phyloP scores from a whole-genome alignment of 2,113 vertebrate species.

The Cavia porcellus region DNA sequence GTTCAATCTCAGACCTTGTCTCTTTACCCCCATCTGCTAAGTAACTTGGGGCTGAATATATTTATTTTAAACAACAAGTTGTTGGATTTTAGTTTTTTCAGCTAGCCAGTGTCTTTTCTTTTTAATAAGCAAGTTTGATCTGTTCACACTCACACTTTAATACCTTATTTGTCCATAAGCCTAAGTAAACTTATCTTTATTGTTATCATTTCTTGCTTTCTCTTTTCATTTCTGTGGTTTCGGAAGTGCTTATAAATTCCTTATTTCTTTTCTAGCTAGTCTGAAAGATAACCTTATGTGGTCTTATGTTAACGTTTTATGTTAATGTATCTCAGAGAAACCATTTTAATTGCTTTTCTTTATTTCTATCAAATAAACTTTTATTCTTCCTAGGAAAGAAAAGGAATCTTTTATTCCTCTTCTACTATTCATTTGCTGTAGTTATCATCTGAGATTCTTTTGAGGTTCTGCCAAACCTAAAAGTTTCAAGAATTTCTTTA shows the following conservation, averaged over 20 bases:
- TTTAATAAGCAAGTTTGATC: conserved; percentile 31
- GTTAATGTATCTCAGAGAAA: conserved; percentile 45
- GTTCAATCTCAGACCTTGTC: not conserved
- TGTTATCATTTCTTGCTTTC: conserved; percentile 11
- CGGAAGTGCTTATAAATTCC: not conserved
- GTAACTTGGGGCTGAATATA: not conserved
- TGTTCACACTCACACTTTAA: not conserved
- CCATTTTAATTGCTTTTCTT: conserved; percentile 47
- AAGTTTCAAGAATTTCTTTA: conserved; percentile 40
- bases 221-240: conserved; percentile 38
- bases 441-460: conserved; percentile 45
- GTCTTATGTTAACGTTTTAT: conserved; percentile 22
- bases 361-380: conserved; percentile 60
- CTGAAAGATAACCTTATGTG: conserved; percentile 37
- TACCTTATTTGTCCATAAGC: conserved; percentile 34
- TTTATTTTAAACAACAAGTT: conserved; percentile 47
- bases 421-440: not conserved
- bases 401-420: not conserved
- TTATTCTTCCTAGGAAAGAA: not conserved
- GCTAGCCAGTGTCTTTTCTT: not conserved
- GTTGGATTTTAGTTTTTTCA: conserved; percentile 48
- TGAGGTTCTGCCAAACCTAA: conserved; percentile 29
- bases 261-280: conserved; percentile 1
- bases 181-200: conserved; percentile 16
- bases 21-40: not conserved